Evolutionary conservation across 2,113 vertebrate species (phyloP).

Genomic region (Platichthys flesus): DNA sequence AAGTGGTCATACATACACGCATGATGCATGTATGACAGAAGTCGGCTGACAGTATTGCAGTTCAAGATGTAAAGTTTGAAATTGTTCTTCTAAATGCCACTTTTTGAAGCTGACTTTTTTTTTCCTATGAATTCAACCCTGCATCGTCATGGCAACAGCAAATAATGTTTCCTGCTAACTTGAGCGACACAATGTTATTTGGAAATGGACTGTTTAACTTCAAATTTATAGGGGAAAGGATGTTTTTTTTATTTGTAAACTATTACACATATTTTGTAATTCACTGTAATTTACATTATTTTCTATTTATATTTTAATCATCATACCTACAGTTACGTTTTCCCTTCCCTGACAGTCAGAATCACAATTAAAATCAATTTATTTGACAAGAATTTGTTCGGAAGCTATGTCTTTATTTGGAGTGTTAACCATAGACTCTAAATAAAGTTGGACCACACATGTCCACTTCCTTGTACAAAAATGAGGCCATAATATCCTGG

Average conservation of each 20-base stretch:
- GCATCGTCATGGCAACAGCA: constrained; percentile 16
- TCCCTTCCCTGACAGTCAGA: constrained; percentile 53
- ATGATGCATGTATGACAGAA: constrained; percentile 58
- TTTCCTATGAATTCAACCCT: constrained; percentile 47
- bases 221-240: constrained; percentile 56
- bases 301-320: constrained; percentile 81
- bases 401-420: neutral
- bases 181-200: constrained; percentile 56
- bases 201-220: constrained; percentile 59
- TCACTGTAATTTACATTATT: constrained; percentile 79
- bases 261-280: constrained; percentile 84
- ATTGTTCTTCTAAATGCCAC: constrained; percentile 55
- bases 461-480: neutral
- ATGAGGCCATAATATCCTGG: too few relatives aligned
- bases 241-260: constrained; percentile 76
- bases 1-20: constrained; percentile 35
- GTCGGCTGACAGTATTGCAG: constrained; percentile 39
- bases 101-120: constrained; percentile 51
- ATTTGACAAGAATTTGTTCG: constrained; percentile 45
- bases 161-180: constrained; percentile 27
- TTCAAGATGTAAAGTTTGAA: constrained; percentile 25
- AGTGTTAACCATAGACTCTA: too few relatives aligned
- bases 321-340: constrained; percentile 64
- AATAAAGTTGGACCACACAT: too few relatives aligned
- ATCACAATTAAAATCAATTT: constrained; percentile 65